Base-by-base conservation (phyloP, 2,797 vertebrate species). In the Etheostoma nigrum region DNA sequence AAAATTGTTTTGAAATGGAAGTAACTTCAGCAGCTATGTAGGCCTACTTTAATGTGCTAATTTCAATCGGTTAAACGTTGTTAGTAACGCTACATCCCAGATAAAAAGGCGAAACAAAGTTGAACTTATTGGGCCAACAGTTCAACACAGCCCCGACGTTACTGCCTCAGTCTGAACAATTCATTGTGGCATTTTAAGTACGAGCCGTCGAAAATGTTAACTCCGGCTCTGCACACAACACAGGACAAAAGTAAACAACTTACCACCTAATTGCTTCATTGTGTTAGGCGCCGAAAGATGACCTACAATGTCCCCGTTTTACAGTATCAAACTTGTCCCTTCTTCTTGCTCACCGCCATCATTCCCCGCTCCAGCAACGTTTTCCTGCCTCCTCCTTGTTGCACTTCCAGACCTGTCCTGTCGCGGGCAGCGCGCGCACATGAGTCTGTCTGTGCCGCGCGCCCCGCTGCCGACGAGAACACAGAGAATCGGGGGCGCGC, bases 351-450 rank as follows among this genome's bases (percentile, higher is more conserved):
- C 91, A 86, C 91, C 94, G 93, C 94, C 95, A 96, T 95, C 93
- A 87, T 89, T 89, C 90, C 91, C 89, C 75, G 81, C 80, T 91
- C 91, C 92, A 78, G 71, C 91, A 79, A 60, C 77, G 83, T 89
- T 88, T 88, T 71, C 88, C 89, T 84, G 76, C 75, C 83, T 91
- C 83, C 85, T 54, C 71, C 57, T 66, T 72, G 60, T 65, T 58
- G 73, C 76, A 71, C 87, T 93, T 90, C 91, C 92, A 90, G 88
- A 95, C 93, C 93, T 93, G 92, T 88, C 93, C 93, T 93, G 92
- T 88, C 88, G 91, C 85, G 83, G 85, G 82, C 71, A 79, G 93
- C 88, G 92, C 93, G 94, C 83, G 82, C 92, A 76, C 92, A 72
- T 57, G 45, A 36, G 53, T 12, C 36, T 40, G 44, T 44, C 60